A percentile compares a stretch with the other conserved stretches of the same genome.
Conservation (phyloP, 1,140 invertebrate genomes). For the Zophobas atratus region DNA sequence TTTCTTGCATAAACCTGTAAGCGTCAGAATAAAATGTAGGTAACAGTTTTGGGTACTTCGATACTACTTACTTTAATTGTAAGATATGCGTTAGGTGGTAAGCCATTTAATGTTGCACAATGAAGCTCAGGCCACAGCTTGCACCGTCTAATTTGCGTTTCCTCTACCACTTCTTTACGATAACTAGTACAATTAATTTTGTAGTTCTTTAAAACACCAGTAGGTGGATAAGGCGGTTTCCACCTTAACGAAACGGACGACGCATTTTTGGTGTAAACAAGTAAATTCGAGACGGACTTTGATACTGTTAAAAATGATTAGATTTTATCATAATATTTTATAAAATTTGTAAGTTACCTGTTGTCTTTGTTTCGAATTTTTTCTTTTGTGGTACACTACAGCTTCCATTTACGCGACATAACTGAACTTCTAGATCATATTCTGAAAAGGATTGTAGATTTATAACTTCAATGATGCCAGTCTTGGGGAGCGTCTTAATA, state of each 20-base stretch:
- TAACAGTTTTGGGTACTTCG: background rate
- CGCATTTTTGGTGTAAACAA: background rate
- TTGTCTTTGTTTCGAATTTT: too few relatives aligned
- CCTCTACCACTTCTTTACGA: background rate
- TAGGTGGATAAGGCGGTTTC: conserved; percentile 10
- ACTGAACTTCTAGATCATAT: too few relatives aligned
- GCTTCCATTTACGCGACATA: too few relatives aligned
- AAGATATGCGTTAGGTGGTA: background rate
- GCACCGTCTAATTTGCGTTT: background rate
- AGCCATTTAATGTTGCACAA: background rate
- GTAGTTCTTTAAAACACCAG: conserved; percentile 6
- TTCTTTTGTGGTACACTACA: too few relatives aligned
- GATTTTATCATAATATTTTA: too few relatives aligned
- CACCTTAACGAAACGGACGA: conserved; percentile 1
- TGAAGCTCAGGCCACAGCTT: conserved; percentile 9
- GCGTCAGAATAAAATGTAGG: background rate
- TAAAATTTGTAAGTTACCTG: too few relatives aligned
- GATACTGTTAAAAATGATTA: background rate
- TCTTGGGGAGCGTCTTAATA: too few relatives aligned
- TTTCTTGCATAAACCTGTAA: conserved; percentile 8
- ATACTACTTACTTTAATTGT: background rate
- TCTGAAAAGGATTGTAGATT: too few relatives aligned
- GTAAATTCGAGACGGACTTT: too few relatives aligned
- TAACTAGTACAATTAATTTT: background rate
- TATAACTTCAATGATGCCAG: too few relatives aligned